phyloP scores from a whole-genome alignment of 2,797 vertebrate genomes.

The Takifugu rubripes region DNA sequence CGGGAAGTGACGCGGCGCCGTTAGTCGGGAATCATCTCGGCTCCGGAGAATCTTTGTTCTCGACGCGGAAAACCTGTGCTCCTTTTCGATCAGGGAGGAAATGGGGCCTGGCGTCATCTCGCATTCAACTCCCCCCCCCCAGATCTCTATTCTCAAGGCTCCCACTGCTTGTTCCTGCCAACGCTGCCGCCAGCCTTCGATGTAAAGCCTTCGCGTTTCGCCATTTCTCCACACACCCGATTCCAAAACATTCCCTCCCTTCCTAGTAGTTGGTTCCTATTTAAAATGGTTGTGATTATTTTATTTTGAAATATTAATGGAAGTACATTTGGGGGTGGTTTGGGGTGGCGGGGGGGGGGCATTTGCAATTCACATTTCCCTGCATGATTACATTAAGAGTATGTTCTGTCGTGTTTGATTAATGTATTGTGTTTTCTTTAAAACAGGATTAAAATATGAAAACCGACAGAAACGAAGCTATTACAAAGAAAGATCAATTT shows the following conservation, averaged over 20 bases:
- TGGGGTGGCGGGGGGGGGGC: constrained; percentile 51
- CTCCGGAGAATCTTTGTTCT: constrained; percentile 68
- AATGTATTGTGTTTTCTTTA: constrained; percentile 93
- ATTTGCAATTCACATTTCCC: constrained; percentile 99
- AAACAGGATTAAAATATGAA: constrained; percentile 90
- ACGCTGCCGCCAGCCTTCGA: constrained; percentile 47
- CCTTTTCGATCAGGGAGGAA: constrained; percentile 66
- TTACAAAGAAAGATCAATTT: constrained; percentile 89
- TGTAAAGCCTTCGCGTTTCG: constrained; percentile 64
- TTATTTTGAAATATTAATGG: constrained; percentile 91
- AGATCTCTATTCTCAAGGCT: constrained; percentile 35
- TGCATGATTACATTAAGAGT: constrained; percentile 95
- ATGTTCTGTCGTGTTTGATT: constrained; percentile 97
- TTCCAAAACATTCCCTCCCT: constrained; percentile 74
- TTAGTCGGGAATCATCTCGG: constrained; percentile 63
- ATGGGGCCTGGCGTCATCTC: constrained; percentile 63
- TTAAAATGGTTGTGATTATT: constrained; percentile 94
- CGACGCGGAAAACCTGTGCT: constrained; percentile 73
- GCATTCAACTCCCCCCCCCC: constrained; percentile 64
- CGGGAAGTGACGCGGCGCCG: constrained; percentile 50
- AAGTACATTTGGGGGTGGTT: constrained; percentile 79
- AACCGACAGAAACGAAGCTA: constrained; percentile 92
- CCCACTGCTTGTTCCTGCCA: constrained; percentile 37
- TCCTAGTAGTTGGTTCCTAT: constrained; percentile 77
- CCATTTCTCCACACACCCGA: constrained; percentile 66